These are phyloP conservation scores for Pica pica DNA, from an alignment of 2,113 vertebrate genomes.

Conservation along the genomic window DNA sequence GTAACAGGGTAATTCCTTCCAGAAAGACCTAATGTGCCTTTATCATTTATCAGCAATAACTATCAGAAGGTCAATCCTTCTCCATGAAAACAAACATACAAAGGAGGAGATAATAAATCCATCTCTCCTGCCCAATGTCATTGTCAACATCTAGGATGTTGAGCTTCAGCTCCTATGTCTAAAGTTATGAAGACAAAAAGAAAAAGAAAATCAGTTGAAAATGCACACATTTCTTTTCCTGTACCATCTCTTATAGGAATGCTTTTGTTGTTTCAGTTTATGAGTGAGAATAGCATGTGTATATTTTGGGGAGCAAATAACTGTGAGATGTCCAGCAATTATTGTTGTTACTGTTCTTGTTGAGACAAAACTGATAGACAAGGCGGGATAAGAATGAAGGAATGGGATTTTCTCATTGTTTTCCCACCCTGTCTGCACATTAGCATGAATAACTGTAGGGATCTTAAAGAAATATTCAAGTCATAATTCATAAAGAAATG, in stretches of 20 bases:
- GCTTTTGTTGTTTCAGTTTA: neutral
- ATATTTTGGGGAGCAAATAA: neutral
- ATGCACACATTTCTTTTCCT: neutral
- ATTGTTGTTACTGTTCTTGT: neutral
- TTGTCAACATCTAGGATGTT: neutral
- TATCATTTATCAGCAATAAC: neutral
- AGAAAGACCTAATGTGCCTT: neutral
- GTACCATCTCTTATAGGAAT: neutral
- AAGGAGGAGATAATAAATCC: neutral
- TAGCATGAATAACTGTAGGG: neutral
- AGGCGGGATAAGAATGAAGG: neutral
- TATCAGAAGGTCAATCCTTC: neutral
- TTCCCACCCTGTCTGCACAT: neutral
- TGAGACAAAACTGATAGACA: neutral
- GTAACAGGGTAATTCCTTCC: neutral
- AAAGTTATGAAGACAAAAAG: neutral
- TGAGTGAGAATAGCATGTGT: neutral
- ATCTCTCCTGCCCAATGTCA: neutral
- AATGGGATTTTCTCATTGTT: neutral
- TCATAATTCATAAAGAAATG: neutral
- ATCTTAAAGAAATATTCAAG: neutral
- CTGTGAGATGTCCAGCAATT: neutral
- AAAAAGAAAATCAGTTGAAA: neutral
- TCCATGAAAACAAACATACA: neutral
- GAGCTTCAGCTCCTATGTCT: neutral